These are phyloP conservation scores for Drosophila differens DNA, from an alignment of 2,888 invertebrate species.

Conservation along the genomic window DNA sequence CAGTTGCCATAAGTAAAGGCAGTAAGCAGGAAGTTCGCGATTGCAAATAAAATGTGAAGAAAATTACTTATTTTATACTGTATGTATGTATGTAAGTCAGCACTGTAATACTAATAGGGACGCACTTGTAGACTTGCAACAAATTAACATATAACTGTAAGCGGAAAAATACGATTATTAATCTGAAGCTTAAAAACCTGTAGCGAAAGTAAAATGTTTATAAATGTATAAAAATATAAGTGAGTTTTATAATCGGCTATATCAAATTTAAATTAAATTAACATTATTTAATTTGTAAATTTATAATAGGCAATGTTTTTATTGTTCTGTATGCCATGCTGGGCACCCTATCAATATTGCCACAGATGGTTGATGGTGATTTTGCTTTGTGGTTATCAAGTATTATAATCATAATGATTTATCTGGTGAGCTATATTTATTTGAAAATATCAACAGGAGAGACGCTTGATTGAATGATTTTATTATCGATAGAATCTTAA, in stretches of 20 bases:
- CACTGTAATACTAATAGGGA: neutral
- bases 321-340: slow-evolving; percentile 74
- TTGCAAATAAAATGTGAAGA: slow-evolving; percentile 1
- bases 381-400: slow-evolving; percentile 93
- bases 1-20: neutral
- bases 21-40: neutral
- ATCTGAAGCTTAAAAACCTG: neutral
- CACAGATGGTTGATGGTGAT: slow-evolving; percentile 91
- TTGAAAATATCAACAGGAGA: slow-evolving; percentile 86
- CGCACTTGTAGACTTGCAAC: neutral
- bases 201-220: neutral
- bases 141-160: neutral
- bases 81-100: neutral
- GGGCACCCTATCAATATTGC: slow-evolving; percentile 90
- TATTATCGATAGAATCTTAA: neutral
- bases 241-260: neutral
- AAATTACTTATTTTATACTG: neutral
- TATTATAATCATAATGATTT: slow-evolving; percentile 88
- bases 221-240: neutral
- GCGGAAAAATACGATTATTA: neutral
- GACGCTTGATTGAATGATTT: slow-evolving; percentile 85
- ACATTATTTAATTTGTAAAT: neutral
- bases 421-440: slow-evolving; percentile 85
- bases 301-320: slow-evolving; percentile 40
- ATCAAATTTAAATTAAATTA: neutral